A percentile compares a stretch with the other conserved stretches of the same genome.
phyloP scores from a whole-genome alignment of 2,888 invertebrate genomes.

The Zaprionus obscuricornis region DNA sequence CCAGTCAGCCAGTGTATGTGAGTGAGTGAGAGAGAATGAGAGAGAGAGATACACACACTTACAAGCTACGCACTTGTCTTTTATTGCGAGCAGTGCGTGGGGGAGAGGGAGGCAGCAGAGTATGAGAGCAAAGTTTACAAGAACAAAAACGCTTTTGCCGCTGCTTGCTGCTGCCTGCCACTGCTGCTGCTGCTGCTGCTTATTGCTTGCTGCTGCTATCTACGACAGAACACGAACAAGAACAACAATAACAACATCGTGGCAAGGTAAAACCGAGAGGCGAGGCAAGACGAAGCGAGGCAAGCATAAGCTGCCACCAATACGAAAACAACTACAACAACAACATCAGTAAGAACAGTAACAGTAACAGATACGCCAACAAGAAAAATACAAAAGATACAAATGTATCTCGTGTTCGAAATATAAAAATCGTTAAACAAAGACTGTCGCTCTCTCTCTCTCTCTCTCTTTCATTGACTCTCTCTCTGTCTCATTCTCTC shows the following conservation, averaged over 20 bases:
- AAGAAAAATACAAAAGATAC: slow-evolving; percentile 81
- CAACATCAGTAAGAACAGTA: slow-evolving; percentile 34
- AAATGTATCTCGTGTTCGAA: slow-evolving; percentile 81
- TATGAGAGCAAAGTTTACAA: slow-evolving; percentile 19
- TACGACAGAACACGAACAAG: slow-evolving; percentile 59
- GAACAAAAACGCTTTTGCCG: slow-evolving; percentile 29
- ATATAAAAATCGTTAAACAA: slow-evolving; percentile 79
- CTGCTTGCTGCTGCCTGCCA: slow-evolving; percentile 17
- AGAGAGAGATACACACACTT: slow-evolving; percentile 13
- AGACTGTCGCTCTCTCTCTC: slow-evolving; percentile 76
- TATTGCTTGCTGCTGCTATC: slow-evolving; percentile 49
- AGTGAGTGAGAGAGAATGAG: too few species aligned
- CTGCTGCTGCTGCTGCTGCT: slow-evolving; percentile 20
- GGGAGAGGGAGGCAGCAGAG: not conserved
- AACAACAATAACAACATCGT: slow-evolving; percentile 44
- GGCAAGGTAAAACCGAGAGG: slow-evolving; percentile 4
- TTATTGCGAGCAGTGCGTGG: not conserved
- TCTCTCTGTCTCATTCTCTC: too few species aligned
- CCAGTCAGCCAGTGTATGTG: too few species aligned
- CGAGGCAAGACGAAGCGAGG: slow-evolving; percentile 40
- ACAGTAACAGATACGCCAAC: slow-evolving; percentile 56
- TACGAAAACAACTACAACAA: slow-evolving; percentile 46
- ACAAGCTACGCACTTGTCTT: slow-evolving; percentile 2
- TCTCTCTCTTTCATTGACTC: too few species aligned
- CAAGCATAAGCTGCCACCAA: slow-evolving; percentile 62